phyloP scores from a whole-genome alignment of 2,888 invertebrate genomes.

The Subacronicta megacephala region DNA sequence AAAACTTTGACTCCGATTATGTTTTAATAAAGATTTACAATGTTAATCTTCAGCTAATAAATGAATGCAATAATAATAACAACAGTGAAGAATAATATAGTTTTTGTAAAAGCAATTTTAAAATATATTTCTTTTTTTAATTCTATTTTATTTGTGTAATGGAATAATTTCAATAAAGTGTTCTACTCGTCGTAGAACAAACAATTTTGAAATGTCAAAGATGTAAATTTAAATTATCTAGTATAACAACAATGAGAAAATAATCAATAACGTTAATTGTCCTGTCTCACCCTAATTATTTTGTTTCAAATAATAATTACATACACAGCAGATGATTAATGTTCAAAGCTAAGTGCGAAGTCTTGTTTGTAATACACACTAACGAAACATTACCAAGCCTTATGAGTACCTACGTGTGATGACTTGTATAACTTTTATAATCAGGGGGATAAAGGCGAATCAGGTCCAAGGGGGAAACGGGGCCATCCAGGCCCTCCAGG shows the following conservation, averaged over 20 bases:
- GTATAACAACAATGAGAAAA: not conserved
- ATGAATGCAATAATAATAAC: no score
- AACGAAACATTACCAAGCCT: not conserved
- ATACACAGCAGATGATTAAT: constrained; percentile 31
- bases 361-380: constrained; percentile 20
- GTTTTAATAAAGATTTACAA: no score
- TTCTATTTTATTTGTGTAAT: no score
- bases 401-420: not conserved
- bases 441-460: constrained; percentile 85
- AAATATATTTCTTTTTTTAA: no score
- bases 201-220: no score
- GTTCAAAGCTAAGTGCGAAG: constrained; percentile 25
- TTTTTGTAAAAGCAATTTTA: no score
- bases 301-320: constrained; percentile 27
- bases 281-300: constrained; percentile 1
- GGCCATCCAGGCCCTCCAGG: constrained; percentile 95
- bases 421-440: constrained; percentile 13
- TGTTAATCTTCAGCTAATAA: no score
- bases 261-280: constrained; percentile 1
- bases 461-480: constrained; percentile 86
- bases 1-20: no score
- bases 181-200: no score
- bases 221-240: no score
- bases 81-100: no score
- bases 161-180: no score